phyloP scores from a whole-genome alignment of 2,113 vertebrate species.

The Melospiza melodia region DNA sequence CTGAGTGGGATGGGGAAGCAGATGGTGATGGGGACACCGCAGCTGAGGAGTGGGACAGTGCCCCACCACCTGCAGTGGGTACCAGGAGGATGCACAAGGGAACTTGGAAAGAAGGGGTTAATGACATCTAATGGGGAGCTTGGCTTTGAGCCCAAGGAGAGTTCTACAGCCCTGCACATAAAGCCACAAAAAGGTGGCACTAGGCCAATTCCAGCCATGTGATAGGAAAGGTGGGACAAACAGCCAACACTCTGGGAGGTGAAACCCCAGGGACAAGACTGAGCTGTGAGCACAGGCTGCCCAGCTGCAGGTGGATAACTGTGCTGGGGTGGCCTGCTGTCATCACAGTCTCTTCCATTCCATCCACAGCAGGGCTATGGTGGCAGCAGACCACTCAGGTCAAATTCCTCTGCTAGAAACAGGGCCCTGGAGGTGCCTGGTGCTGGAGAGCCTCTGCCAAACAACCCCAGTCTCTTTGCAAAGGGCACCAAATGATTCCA shows the following conservation, averaged over 20 bases:
- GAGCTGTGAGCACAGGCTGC: neutral
- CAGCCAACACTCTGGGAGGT: neutral
- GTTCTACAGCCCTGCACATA: neutral
- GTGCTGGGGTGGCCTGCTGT: neutral
- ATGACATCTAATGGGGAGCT: accelerated
- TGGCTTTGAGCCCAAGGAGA: neutral
- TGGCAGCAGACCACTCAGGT: neutral
- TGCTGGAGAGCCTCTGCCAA: neutral
- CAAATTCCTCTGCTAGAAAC: no score
- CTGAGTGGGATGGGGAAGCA: neutral
- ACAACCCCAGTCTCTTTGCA: neutral
- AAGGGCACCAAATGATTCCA: neutral
- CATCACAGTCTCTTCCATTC: neutral
- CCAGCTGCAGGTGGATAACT: no score
- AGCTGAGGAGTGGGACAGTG: neutral
- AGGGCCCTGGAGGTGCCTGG: neutral
- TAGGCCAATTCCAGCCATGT: neutral
- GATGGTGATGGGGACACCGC: accelerated
- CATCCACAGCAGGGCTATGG: no score
- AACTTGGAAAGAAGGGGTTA: neutral
- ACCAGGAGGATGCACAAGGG: accelerated
- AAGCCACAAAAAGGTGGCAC: neutral
- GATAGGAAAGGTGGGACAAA: neutral
- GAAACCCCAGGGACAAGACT: neutral
- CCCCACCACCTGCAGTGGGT: neutral